phyloP scores from a whole-genome alignment of 1,140 invertebrate species.

The Forficula auricularia region DNA sequence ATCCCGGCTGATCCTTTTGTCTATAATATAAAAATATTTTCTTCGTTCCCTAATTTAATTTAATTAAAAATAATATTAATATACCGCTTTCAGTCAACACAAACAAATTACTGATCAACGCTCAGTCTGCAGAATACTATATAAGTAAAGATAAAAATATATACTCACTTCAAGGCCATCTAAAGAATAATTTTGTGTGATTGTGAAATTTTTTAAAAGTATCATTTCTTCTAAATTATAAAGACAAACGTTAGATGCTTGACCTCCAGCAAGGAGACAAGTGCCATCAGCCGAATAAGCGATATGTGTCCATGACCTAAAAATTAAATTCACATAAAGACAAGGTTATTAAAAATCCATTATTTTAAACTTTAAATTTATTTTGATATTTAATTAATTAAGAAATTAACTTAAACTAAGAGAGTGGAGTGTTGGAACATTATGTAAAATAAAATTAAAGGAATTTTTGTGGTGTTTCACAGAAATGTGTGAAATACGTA shows the following conservation, averaged over 20 bases:
- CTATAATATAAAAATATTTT: too few relatives aligned
- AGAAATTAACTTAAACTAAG: too few relatives aligned
- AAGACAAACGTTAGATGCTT: conserved; percentile 85
- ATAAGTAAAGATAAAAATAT: not conserved
- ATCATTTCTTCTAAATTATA: conserved; percentile 65
- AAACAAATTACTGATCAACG: too few relatives aligned
- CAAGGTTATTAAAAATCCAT: not conserved
- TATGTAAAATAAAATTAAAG: too few relatives aligned
- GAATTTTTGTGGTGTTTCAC: too few relatives aligned
- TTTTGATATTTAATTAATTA: not conserved
- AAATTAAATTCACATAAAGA: conserved; percentile 22
- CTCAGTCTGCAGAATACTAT: too few relatives aligned
- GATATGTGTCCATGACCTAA: conserved; percentile 70
- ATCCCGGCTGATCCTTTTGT: too few relatives aligned
- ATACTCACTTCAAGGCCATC: conserved; percentile 77
- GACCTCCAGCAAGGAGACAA: conserved; percentile 74
- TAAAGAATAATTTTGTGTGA: conserved; percentile 84
- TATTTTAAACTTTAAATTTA: not conserved
- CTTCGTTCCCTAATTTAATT: too few relatives aligned
- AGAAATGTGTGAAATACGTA: too few relatives aligned
- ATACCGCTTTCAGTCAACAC: too few relatives aligned
- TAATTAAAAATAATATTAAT: too few relatives aligned
- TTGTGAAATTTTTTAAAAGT: conserved; percentile 78
- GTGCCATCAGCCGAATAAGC: conserved; percentile 85
- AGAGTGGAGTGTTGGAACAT: too few relatives aligned